Evolutionary conservation across 2,888 invertebrate species (phyloP), one percentile per base, ranked within the genome.

Genomic region (Cabera pusaria): DNA sequence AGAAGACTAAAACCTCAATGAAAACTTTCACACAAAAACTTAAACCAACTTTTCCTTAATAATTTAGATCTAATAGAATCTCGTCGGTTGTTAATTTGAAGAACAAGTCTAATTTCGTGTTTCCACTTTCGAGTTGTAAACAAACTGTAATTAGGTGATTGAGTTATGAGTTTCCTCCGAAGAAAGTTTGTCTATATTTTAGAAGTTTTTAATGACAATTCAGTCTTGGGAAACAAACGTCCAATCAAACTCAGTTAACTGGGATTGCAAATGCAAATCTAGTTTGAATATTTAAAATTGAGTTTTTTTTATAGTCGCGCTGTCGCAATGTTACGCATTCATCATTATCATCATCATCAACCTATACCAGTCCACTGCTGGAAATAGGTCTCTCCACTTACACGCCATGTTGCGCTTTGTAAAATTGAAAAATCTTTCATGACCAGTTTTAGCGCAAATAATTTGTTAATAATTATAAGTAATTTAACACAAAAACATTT

Each of bases 131-230:
- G 49, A 64, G 64, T 63, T 72, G 67, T 69, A 72, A 72, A 81
- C 78, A 80, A 77, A 70, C 58, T 72, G 69, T 76, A 77, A 82
- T 82, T 77, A 76, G 71, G 60, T 69, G 72, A 79, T 81, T 74
- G 72, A 76, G 77, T 81, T 82, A 77, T 75, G 72, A 79, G 75
- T 72, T 80, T 62, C 65, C 64, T 68, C 66, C 50, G 51, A 52
- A 52, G 39, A 60, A 66, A 64, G 45, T 59, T 60, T 47, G 49
- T 37, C 31, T 37, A 34, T 46, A 33, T 38, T 43, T 39, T 22
- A 8, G 27, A 35, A 50, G 35, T 38, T 47, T 32, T 40, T 40
- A 43, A 41, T 25, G 22, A 26, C 41, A 35, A 41, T 41, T 41
- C 35, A 41, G 35, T 29, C 20, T 41, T 26, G 8, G 3, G 25